Percentiles rank a stretch among this genome's conserved stretches.
These are phyloP conservation scores for Smutsia gigantea DNA, from an alignment of 2,797 vertebrate genomes.

Conservation along the genomic window DNA sequence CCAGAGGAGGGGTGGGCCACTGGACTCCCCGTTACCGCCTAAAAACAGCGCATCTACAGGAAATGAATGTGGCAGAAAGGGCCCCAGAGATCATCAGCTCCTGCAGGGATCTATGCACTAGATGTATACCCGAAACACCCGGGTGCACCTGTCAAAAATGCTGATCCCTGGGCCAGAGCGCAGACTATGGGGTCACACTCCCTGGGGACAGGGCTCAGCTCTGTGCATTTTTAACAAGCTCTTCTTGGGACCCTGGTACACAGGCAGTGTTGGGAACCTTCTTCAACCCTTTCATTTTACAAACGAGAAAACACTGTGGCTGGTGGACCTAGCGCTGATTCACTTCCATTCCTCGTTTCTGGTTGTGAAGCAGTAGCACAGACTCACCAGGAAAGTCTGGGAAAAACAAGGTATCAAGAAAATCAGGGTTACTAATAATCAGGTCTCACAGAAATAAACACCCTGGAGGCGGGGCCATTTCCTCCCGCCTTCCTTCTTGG, in stretches of 20 bases:
- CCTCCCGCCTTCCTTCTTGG: neutral
- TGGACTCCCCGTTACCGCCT: neutral
- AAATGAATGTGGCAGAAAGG: neutral
- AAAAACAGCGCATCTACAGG: rapidly evolving
- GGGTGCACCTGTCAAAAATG: neutral
- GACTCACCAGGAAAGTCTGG: neutral
- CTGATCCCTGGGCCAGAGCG: neutral
- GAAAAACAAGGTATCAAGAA: neutral
- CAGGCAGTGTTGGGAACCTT: neutral
- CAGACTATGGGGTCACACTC: neutral
- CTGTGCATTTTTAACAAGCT: neutral
- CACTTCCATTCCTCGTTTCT: neutral
- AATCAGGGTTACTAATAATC: neutral
- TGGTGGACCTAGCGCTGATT: neutral
- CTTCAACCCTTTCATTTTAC: neutral
- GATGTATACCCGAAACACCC: no score
- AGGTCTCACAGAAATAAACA: neutral
- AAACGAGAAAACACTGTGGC: neutral
- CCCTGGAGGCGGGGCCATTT: rapidly evolving
- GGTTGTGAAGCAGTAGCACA: neutral
- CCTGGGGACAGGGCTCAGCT: neutral
- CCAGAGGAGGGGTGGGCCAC: neutral
- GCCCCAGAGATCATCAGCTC: neutral
- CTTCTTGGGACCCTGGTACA: neutral
- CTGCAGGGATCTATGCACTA: neutral